Percentiles rank a stretch among this genome's conserved stretches.
Evolutionary conservation across 1,140 invertebrate genomes (phyloP).

Genomic region (Oscheius sp.): DNA sequence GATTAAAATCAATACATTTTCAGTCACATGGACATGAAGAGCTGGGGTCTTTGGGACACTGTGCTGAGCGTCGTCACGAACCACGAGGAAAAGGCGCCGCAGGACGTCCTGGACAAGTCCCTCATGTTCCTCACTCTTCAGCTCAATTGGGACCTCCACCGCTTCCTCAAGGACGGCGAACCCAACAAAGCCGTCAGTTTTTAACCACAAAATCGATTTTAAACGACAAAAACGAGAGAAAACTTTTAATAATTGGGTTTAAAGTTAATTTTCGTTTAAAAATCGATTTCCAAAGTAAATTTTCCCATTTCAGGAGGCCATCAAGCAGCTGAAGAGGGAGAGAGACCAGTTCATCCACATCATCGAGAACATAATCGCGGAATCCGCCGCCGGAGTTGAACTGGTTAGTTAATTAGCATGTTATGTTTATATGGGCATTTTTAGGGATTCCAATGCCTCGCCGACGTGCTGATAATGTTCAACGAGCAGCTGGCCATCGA

Average conservation of each 20-base stretch:
- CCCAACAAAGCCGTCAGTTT: background rate
- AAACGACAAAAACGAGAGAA: slow-evolving; percentile 12
- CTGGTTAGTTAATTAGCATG: slow-evolving; percentile 64
- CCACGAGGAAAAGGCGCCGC: background rate
- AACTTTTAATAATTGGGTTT: slow-evolving; percentile 25
- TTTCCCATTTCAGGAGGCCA: slow-evolving; percentile 53
- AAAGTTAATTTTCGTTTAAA: slow-evolving; percentile 10
- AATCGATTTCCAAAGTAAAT: too few species aligned
- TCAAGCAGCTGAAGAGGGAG: slow-evolving; percentile 68
- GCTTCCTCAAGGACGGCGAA: slow-evolving; percentile 14
- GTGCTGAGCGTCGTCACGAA: slow-evolving; percentile 18
- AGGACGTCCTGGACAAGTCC: slow-evolving; percentile 19
- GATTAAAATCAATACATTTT: slow-evolving; percentile 12
- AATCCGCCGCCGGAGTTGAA: slow-evolving; percentile 65
- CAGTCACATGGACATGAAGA: slow-evolving; percentile 13
- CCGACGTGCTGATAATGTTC: slow-evolving; percentile 91
- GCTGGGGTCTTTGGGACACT: slow-evolving; percentile 24
- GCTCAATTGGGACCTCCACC: slow-evolving; percentile 15
- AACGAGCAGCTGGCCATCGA: slow-evolving; percentile 77
- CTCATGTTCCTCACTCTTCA: slow-evolving; percentile 23
- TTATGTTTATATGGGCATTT: slow-evolving; percentile 48
- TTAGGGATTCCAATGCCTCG: slow-evolving; percentile 85
- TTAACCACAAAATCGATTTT: slow-evolving; percentile 17
- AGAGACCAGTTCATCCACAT: slow-evolving; percentile 73
- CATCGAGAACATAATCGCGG: slow-evolving; percentile 70